Base-by-base conservation (phyloP, 2,113 vertebrate species). In the Vulpes vulpes region DNA sequence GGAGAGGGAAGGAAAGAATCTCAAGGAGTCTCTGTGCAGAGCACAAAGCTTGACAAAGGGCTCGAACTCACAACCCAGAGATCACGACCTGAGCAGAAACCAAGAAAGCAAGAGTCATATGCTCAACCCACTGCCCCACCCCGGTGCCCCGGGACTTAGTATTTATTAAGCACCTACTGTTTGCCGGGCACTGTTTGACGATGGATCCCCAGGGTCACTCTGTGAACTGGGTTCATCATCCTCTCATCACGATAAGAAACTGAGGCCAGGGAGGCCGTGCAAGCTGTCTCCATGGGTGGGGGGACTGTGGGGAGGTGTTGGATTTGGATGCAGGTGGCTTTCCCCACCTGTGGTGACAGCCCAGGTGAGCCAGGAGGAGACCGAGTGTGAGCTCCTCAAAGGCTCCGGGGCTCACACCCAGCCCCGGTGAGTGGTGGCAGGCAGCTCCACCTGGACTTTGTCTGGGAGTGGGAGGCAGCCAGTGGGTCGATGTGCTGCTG, bases 181-280 rank as follows among this genome's bases (percentile, higher is more conserved):
- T 27, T 84, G 53, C n/a, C 32, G 27, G 71, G 73, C 38, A 8
- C 55, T 17, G 30, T 38, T 62, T 11, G n/a, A 15, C 0, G 0
- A n/a, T 14, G 25, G 59, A 35, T 12, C 23, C 60, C 20, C 23
- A 8, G 0, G 8, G 81, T 30, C 16, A 5, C 64, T 38, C 6
- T 57, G 53, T 57, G 0, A 65, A 17, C 23, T 32, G 64, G 38
- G 14, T 4, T 35, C 95, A 17, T 49, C 57, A 20, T 23, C 27
- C 2, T 0, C 9, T 27, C 74, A 51, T 78, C 74, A 51, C 59
- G 43, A 19, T 11, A 51, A 23, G 82, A 55, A 15, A 22, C 62
- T 8, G 62, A n/a, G 57, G n/a, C 53, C 38, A 2, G 1, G 81
- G 81, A 1, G 23, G n/a, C 23, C 5, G 0, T 16, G 53, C 0